These are phyloP conservation scores for Zaprionus taronus DNA, from an alignment of 1,140 invertebrate genomes.

Conservation along the genomic window DNA sequence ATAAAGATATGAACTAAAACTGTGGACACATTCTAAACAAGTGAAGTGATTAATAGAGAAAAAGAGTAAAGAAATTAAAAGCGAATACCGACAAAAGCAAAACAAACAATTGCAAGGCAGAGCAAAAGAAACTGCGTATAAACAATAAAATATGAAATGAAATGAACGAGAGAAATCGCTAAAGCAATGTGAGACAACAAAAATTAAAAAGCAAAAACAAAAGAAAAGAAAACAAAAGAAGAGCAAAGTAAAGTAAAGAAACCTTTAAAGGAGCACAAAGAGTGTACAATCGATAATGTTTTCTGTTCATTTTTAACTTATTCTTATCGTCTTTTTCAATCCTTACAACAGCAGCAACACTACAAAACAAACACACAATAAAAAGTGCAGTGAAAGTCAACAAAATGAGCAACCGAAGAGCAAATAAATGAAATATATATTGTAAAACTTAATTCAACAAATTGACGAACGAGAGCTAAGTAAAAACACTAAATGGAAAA, in stretches of 20 bases:
- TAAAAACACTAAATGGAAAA: constrained; percentile 13
- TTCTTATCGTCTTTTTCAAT: constrained; percentile 41
- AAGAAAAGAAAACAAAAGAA: constrained; percentile 10
- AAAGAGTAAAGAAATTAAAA: not conserved
- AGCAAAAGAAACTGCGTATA: not conserved
- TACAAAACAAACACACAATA: constrained; percentile 17
- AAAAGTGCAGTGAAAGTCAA: constrained; percentile 40
- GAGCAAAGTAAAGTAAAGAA: constrained; percentile 34
- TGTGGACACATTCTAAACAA: not conserved
- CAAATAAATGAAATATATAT: constrained; percentile 30
- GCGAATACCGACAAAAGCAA: constrained; percentile 1
- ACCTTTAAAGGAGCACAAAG: constrained; percentile 48
- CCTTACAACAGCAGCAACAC: constrained; percentile 28
- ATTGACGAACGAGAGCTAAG: constrained; percentile 34
- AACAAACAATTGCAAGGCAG: constrained; percentile 10
- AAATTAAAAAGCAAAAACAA: constrained; percentile 12
- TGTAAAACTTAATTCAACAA: constrained; percentile 17
- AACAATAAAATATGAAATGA: constrained; percentile 10
- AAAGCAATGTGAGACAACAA: constrained; percentile 13
- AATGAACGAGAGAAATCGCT: constrained; percentile 1
- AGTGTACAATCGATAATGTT: constrained; percentile 60
- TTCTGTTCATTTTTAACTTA: constrained; percentile 46
- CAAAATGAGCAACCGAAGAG: constrained; percentile 19
- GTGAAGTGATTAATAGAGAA: constrained; percentile 21
- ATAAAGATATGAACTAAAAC: constrained; percentile 2